phyloP scores from a whole-genome alignment of 2,888 invertebrate genomes.

The Agrenia bidenticulata region DNA sequence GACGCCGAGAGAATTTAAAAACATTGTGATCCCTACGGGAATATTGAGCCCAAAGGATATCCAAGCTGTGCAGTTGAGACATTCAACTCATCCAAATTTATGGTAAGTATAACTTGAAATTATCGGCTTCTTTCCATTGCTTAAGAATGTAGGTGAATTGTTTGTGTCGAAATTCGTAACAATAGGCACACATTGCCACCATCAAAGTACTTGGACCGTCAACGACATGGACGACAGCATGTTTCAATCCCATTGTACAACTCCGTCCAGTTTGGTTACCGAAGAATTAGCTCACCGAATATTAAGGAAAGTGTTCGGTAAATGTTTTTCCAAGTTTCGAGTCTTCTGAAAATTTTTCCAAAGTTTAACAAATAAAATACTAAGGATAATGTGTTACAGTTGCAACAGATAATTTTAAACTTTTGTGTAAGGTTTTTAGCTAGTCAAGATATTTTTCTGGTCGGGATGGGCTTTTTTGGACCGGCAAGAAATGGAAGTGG shows the following conservation, averaged over 20 bases:
- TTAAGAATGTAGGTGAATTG: not conserved
- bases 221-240: constrained; percentile 18
- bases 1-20: constrained; percentile 34
- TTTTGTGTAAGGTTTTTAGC: constrained; percentile 29
- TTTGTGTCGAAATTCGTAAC: no score
- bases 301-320: constrained; percentile 32
- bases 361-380: constrained; percentile 2
- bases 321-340: not conserved
- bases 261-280: constrained; percentile 27
- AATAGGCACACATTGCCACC: constrained; percentile 30
- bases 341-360: not conserved
- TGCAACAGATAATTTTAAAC: no score
- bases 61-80: constrained; percentile 22
- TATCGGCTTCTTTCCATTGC: not conserved
- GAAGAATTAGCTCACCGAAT: constrained; percentile 2
- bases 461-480: constrained; percentile 35
- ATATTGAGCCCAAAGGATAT: constrained; percentile 25
- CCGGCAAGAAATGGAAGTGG: constrained; percentile 21
- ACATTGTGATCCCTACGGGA: constrained; percentile 24
- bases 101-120: constrained; percentile 26
- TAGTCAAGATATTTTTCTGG: constrained; percentile 36
- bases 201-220: constrained; percentile 23
- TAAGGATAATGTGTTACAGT: not conserved
- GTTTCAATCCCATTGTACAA: constrained; percentile 31
- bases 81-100: constrained; percentile 22